A percentile compares a stretch with the other conserved stretches of the same genome.
These are phyloP conservation scores for Dendrolimus punctatus DNA, from an alignment of 1,140 invertebrate genomes.

Conservation along the genomic window DNA sequence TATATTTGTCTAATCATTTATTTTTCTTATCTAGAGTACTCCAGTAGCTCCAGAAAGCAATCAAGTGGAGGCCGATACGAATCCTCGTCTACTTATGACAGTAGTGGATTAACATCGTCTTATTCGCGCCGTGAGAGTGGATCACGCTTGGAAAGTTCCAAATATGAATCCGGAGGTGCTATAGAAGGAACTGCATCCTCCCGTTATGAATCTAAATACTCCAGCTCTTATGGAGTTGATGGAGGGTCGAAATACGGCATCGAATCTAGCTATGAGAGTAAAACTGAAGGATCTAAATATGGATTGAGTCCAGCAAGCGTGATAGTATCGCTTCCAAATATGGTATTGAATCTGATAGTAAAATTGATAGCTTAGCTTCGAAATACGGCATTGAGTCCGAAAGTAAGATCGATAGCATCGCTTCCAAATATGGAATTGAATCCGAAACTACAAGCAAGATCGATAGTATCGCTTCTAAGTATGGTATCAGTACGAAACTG, in stretches of 20 bases:
- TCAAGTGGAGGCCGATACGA: conserved; percentile 69
- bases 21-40: conserved; percentile 68
- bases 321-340: conserved; percentile 45
- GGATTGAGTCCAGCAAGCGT: conserved; percentile 29
- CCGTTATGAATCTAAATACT: conserved; percentile 51
- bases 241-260: conserved; percentile 45
- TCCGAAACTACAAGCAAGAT: conserved; percentile 15
- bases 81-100: conserved; percentile 55
- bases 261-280: conserved; percentile 37
- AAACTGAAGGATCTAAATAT: conserved; percentile 36
- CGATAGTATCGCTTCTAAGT: conserved; percentile 10
- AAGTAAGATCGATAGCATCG: conserved; percentile 31
- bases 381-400: conserved; percentile 34
- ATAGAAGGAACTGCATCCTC: conserved; percentile 38
- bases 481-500: conserved; percentile 13
- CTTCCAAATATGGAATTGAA: conserved; percentile 36
- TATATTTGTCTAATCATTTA: conserved; percentile 11
- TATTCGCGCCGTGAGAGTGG: conserved; percentile 56
- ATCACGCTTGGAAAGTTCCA: conserved; percentile 39
- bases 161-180: conserved; percentile 36
- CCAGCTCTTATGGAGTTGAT: conserved; percentile 31
- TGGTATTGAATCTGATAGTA: conserved; percentile 33
- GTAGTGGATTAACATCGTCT: conserved; percentile 35
- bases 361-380: conserved; percentile 33
- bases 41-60: conserved; percentile 69